phyloP scores from a whole-genome alignment of 2,888 invertebrate species.

The Erebia ligea region DNA sequence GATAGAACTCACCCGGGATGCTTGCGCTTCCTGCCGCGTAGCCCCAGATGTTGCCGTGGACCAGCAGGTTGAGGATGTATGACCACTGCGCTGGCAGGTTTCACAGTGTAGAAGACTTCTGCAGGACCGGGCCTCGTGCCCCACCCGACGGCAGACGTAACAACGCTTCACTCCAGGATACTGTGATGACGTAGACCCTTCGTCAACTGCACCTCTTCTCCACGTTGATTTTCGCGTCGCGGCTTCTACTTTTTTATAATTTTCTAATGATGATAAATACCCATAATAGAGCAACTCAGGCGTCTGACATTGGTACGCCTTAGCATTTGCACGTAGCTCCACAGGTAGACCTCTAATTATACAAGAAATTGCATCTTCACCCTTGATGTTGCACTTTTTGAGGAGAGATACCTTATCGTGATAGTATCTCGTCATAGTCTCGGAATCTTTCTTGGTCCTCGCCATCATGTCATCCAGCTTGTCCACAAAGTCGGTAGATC shows the following conservation, averaged over 20 bases:
- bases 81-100: conserved; percentile 35
- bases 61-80: conserved; percentile 38
- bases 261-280: conserved; percentile 42
- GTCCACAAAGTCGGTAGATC: conserved; percentile 47
- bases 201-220: conserved; percentile 16
- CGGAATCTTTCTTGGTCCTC: conserved; percentile 43
- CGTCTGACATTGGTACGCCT: conserved; percentile 42
- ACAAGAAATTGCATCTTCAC: conserved; percentile 41
- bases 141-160: conserved; percentile 36
- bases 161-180: conserved; percentile 27
- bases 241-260: conserved; percentile 37
- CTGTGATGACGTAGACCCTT: neutral
- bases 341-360: conserved; percentile 41
- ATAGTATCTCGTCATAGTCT: conserved; percentile 51
- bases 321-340: conserved; percentile 43
- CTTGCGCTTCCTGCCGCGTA: conserved; percentile 14
- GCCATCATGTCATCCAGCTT: conserved; percentile 47
- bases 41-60: conserved; percentile 10
- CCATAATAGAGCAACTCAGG: conserved; percentile 44
- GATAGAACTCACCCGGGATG: conserved; percentile 31
- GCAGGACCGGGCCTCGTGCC: conserved; percentile 39
- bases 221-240: conserved; percentile 23
- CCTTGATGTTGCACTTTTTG: conserved; percentile 42
- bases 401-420: conserved; percentile 46
- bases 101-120: conserved; percentile 33